Evolutionary conservation across 2,113 vertebrate species (phyloP), one percentile per base, ranked within the genome.

Genomic region (Colaptes auratus): DNA sequence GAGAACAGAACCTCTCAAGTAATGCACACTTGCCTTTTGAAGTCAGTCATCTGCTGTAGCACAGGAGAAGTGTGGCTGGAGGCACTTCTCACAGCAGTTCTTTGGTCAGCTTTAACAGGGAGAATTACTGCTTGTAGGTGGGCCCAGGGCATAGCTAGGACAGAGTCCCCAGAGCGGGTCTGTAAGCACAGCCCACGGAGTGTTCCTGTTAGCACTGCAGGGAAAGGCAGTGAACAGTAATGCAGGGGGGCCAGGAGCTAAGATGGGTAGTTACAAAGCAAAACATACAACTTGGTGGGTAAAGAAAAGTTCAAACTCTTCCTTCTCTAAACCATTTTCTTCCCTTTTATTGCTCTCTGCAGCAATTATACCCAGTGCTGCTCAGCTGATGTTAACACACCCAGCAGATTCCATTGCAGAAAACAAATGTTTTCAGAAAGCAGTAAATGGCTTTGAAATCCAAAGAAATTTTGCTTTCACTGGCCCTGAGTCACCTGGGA

Each of bases 1-100:
- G 99, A 99, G 97, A 99, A 99, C 98, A 98, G 99, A 96, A 99
- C 99, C 18, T 99, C 99, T 72, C 99, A 99, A 98, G 99, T 99
- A 97, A 97, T 27, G 76, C 86, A 30, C 52, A 69, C 28, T 77
- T 46, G 74, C 5, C 0, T 17, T 6, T 2, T 1, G 2, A 3
- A 31, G 7, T 24, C 19, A 25, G 4, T 27, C 10, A 2, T 20
- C 44, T 72, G 36, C 88, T 66, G 35, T 12, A 53, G 25, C n/a
- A 52, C 50, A 52, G 23, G 50, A 52, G 39, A 27, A 2, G 8
- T 16, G 64, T 28, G 81, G 44, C 76, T 79, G 42, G 27, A 66
- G 30, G 8, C 46, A 9, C 24, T 55, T 56, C 31, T 15, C 64
- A 36, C 1, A 39, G 35, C 50, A 50, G 18, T 9, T n/a, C 12